Conservation (phyloP, 1,140 invertebrate species). For the Hyles euphorbiae region DNA sequence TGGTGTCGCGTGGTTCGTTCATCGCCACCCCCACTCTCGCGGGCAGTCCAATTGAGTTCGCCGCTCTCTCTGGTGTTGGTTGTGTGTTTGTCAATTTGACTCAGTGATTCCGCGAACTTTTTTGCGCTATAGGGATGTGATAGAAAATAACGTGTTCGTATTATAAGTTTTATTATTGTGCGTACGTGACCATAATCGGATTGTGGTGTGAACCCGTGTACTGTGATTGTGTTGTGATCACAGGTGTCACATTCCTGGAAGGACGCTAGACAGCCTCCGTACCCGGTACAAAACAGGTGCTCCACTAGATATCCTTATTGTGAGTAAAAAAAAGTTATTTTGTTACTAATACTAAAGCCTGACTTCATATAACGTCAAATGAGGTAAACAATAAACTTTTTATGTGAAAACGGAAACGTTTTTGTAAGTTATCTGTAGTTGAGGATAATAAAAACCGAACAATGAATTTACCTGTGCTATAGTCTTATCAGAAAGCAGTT, state of each 20-base stretch:
- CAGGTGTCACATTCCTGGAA: slow-evolving; percentile 66
- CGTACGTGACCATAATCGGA: slow-evolving; percentile 5
- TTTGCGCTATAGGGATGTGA: slow-evolving; percentile 33
- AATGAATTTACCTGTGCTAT: too few species aligned
- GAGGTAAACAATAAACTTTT: too few species aligned
- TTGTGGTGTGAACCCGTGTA: slow-evolving; percentile 22
- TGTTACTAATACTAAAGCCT: too few species aligned
- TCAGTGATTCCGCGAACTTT: slow-evolving; percentile 50
- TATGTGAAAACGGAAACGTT: too few species aligned
- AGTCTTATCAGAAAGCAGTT: background rate
- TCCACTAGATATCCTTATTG: too few species aligned
- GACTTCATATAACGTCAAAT: too few species aligned
- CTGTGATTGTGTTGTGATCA: slow-evolving; percentile 55
- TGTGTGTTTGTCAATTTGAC: slow-evolving; percentile 20
- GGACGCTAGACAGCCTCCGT: slow-evolving; percentile 46
- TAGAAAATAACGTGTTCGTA: slow-evolving; percentile 33
- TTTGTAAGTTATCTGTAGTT: too few species aligned
- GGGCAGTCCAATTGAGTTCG: slow-evolving; percentile 42
- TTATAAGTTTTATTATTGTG: slow-evolving; percentile 14
- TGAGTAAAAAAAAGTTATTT: too few species aligned
- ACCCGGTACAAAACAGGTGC: background rate
- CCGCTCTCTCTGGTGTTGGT: slow-evolving; percentile 32
- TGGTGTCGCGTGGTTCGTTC: slow-evolving; percentile 29
- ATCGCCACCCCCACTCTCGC: slow-evolving; percentile 28
- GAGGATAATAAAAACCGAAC: too few species aligned